A percentile compares a stretch with the other conserved stretches of the same genome.
These are phyloP conservation scores for Rhopalosiphum nymphaeae DNA, from an alignment of 2,888 invertebrate species.

Conservation along the genomic window DNA sequence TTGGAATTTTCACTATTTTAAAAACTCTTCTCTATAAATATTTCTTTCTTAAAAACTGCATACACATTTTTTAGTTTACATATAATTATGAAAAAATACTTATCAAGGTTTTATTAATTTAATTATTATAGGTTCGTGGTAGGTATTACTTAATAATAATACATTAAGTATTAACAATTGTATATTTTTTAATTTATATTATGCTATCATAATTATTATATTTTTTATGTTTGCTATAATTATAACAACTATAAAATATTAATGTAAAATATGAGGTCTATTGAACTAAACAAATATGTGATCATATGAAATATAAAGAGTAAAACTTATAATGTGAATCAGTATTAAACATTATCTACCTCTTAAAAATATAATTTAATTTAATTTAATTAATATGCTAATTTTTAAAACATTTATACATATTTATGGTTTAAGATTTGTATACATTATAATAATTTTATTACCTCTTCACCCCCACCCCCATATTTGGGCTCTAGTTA, in stretches of 20 bases:
- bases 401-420: background rate
- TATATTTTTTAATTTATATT: background rate
- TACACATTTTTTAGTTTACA: background rate
- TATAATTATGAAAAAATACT: slow-evolving; percentile 31
- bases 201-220: background rate
- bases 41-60: background rate
- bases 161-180: background rate
- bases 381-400: background rate
- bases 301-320: background rate
- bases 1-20: background rate
- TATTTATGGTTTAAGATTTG: background rate
- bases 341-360: background rate
- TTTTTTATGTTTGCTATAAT: background rate
- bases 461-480: too few relatives aligned
- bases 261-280: background rate
- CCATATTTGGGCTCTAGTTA: too few relatives aligned
- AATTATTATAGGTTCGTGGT: background rate
- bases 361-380: background rate
- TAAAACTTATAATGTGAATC: background rate
- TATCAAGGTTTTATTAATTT: slow-evolving; percentile 12
- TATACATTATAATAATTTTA: too few relatives aligned
- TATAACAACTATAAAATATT: background rate
- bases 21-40: background rate
- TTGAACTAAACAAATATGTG: background rate
- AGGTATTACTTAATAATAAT: background rate